Conservation (phyloP, 2,113 vertebrate genomes). For the Chionomys nivalis region DNA sequence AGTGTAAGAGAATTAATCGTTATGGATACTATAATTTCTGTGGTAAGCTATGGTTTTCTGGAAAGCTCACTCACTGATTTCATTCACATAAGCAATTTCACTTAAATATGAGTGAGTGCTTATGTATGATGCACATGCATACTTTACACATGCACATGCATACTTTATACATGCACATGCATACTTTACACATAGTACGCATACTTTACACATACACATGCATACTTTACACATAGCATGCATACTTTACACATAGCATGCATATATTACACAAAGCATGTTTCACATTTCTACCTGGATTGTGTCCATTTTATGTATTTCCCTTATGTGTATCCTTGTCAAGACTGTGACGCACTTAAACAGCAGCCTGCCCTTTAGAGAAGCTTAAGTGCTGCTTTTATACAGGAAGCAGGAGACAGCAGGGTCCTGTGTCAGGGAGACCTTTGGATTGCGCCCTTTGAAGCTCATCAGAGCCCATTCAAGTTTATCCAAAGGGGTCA, state of each 20-base stretch:
- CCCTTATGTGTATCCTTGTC: not conserved
- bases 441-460: not conserved
- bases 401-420: not conserved
- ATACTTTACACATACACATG: not conserved
- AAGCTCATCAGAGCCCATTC: slow-evolving; percentile 77
- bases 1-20: slow-evolving; percentile 29
- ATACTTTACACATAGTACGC: not conserved
- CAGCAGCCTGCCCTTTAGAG: not conserved
- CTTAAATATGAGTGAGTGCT: not conserved
- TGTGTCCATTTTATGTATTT: not conserved
- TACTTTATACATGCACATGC: too few species aligned
- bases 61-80: not conserved
- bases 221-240: too few species aligned
- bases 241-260: too few species aligned
- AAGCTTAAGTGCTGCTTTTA: not conserved
- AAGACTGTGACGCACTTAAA: not conserved
- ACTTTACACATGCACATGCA: too few species aligned
- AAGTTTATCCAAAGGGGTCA: slow-evolving; percentile 62
- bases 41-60: slow-evolving; percentile 30
- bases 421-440: not conserved
- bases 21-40: slow-evolving; percentile 21
- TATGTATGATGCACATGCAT: not conserved
- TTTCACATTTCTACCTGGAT: not conserved
- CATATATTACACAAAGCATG: not conserved
- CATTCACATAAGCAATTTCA: not conserved